Evolutionary conservation across 2,888 invertebrate species (phyloP), one percentile per base, ranked within the genome.

Genomic region (Mesochorus sp.): DNA sequence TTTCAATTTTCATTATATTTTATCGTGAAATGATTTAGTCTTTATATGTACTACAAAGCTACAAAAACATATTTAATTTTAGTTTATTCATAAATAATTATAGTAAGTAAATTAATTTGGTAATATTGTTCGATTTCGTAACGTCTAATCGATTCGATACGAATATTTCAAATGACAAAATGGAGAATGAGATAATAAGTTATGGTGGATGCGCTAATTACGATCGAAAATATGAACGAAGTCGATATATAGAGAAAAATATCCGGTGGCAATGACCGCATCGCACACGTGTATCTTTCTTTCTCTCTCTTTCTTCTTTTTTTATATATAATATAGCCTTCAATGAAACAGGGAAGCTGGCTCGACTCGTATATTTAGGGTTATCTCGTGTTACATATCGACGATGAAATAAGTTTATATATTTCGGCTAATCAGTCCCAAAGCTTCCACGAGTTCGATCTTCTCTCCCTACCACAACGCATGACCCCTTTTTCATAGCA

Each of bases 401-500:
- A 82, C 82, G 84, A 89, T 89, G 87, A 88, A 90, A 88, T 86
- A 88, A 87, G 85, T 88, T 84, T 81, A 86, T 86, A 82, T 82
- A 85, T 88, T 90, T 90, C 85, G 88, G 87, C 86, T 88, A 89
- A 89, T 89, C 89, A 77, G 79, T 55, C 53, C 49, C 61, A 55
- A 67, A 75, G 51, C 1, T 75, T 70, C 51, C 61, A 51, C 42
- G 66, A 28, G 79, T 79, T 79, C 79, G 79, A 82, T 70, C 80
- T 80, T 62, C 57, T 47, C 74, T 44, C 70, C 37, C 47, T 57
- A 17, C 67, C 57, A 39, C 83, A 78, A 79, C 81, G 79, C 75
- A 5, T 1, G 42, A 6, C 19, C 39, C 10, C 19, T n/a, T 6
- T 39, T 6, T 10, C 21, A 8, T 17, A 17, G 19, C 47, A 6